Conservation (phyloP, 2,888 invertebrate genomes). For the Stegana nigrithorax region DNA sequence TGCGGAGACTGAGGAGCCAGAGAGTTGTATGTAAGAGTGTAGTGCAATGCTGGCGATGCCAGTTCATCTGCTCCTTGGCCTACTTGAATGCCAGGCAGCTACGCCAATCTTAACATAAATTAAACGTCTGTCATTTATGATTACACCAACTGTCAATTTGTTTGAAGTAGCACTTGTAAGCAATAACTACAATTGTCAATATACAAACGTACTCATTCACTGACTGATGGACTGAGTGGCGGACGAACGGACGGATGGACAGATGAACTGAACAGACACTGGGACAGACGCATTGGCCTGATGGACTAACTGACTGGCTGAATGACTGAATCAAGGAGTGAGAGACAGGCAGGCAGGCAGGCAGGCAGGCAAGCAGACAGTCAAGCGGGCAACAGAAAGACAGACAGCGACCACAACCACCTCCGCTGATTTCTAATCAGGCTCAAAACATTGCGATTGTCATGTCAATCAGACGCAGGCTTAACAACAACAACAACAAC, state of each 20-base stretch:
- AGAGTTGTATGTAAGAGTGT: too few species aligned
- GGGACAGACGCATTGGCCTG: too few species aligned
- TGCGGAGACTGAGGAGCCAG: too few species aligned
- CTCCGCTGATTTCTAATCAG: constrained; percentile 19
- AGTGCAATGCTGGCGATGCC: too few species aligned
- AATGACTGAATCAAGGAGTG: too few species aligned
- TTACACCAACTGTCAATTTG: constrained; percentile 48
- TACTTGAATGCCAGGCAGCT: not conserved
- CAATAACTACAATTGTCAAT: not conserved
- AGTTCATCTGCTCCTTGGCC: too few species aligned
- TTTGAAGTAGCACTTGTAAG: constrained; percentile 19
- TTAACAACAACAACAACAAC: constrained; percentile 10
- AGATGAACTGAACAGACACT: too few species aligned
- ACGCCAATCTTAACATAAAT: constrained; percentile 37
- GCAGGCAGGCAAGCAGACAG: too few species aligned
- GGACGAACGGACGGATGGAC: too few species aligned
- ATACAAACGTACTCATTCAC: not conserved
- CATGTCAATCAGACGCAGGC: constrained; percentile 18
- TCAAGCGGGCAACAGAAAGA: not conserved
- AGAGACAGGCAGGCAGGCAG: too few species aligned
- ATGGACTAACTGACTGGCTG: too few species aligned
- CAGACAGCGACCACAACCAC: constrained; percentile 29
- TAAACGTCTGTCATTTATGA: constrained; percentile 51
- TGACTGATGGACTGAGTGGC: too few species aligned
- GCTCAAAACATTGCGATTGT: constrained; percentile 21